Evolutionary conservation across 2,797 vertebrate species (phyloP), one percentile per base, ranked within the genome.

Genomic region (Notoglanidium macrostoma): DNA sequence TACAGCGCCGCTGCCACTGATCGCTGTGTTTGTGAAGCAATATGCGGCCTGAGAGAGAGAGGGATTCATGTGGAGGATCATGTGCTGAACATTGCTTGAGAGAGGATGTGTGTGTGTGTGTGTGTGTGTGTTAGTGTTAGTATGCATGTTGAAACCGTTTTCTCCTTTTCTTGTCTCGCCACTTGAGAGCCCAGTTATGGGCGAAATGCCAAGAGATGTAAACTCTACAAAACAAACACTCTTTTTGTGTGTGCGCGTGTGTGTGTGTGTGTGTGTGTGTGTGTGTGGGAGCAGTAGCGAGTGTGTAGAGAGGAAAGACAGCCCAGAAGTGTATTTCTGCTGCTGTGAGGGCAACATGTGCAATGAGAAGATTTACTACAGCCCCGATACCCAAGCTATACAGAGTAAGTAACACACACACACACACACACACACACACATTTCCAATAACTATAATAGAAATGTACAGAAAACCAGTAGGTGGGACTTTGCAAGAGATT

Each of bases 261-360:
- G n/a, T 74, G 23, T 51, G 73, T 76, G 46, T 76, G 73, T 32
- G 89, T 61, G 86, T 88, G 84, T 84, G 84, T 80, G 21, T 92
- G 84, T 88, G 61, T 78, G 0, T 89, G 86, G 85, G 35, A 44
- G 10, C 89, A 98, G 98, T 93, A 96, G 90, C 32, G 96, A 97
- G 77, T 98, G 98, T 92, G 94, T 98, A 89, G 98, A 98, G 93
- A 97, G 93, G 91, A 97, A 97, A 76, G 97, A 97, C 88, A 96
- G 94, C 88, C 97, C 97, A 9, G 97, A 97, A 7, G 97, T 98
- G 23, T 98, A 97, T 93, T 98, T 98, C 95, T 98, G 97, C 92
- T 98, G 98, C 92, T 98, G 98, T 91, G 97, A 98, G 88, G 97
- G 97, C 89, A 97, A 95, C 93, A 94, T 97, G 95, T 98, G 98